Conservation (phyloP, 1,140 invertebrate genomes). For the Drosophila miranda region DNA sequence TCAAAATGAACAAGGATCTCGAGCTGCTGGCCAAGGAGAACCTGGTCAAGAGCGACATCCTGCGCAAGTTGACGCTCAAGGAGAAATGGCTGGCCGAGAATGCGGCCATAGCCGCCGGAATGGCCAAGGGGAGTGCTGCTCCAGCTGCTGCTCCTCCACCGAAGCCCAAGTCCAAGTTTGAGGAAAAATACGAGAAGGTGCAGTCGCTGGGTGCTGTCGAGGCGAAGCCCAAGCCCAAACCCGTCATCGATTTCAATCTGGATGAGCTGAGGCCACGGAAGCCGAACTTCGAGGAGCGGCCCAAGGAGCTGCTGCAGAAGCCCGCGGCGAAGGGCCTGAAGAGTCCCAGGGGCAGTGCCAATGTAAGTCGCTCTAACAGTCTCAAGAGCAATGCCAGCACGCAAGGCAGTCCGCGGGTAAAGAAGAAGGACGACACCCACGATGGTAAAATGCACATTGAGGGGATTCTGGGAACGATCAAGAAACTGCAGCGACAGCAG, state of each 20-base stretch:
- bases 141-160: neutral
- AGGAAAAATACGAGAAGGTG: conserved; percentile 65
- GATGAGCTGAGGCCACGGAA: conserved; percentile 66
- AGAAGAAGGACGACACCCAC: conserved; percentile 30
- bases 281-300: conserved; percentile 66
- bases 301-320: conserved; percentile 50
- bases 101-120: conserved; percentile 61
- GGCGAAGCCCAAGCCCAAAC: conserved; percentile 44
- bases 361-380: conserved; percentile 67
- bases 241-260: conserved; percentile 65
- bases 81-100: conserved; percentile 81
- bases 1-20: conserved; percentile 81
- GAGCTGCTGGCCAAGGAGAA: conserved; percentile 79
- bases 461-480: conserved; percentile 60
- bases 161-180: conserved; percentile 67
- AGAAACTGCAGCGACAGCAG: conserved; percentile 47
- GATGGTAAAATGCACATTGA: conserved; percentile 68
- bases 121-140: conserved; percentile 16
- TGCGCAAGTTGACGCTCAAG: conserved; percentile 78
- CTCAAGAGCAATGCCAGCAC: conserved; percentile 57
- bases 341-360: conserved; percentile 43
- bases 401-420: conserved; percentile 34
- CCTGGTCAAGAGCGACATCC: conserved; percentile 79
- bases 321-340: conserved; percentile 47
- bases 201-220: neutral